Evolutionary conservation across 2,888 invertebrate species (phyloP).

Genomic region (Agriopis aurantiaria): DNA sequence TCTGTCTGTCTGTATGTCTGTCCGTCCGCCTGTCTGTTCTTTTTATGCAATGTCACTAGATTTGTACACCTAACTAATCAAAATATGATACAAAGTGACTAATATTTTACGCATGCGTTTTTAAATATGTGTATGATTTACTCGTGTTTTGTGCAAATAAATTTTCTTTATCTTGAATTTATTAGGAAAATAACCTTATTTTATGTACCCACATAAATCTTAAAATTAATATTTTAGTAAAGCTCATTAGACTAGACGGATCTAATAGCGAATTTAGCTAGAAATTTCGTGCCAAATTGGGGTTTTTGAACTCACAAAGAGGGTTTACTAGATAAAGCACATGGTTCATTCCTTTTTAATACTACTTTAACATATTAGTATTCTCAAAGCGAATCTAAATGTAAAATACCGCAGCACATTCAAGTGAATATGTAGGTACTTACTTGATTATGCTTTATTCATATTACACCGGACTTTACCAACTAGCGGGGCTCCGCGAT

Average conservation of each 20-base stretch:
- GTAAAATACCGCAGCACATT: background rate
- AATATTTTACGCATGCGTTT: too few relatives aligned
- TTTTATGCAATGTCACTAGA: too few relatives aligned
- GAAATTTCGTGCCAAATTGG: background rate
- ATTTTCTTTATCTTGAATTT: too few relatives aligned
- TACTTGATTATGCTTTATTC: background rate
- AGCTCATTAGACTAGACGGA: background rate
- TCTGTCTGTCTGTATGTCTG: too few relatives aligned
- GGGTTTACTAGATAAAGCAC: background rate
- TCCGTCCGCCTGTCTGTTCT: too few relatives aligned
- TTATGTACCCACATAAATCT: background rate
- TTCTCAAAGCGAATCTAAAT: slow-evolving; percentile 1
- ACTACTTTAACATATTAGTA: slow-evolving; percentile 11
- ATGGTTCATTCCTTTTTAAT: slow-evolving; percentile 2
- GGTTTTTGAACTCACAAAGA: slow-evolving; percentile 13
- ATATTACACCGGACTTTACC: background rate
- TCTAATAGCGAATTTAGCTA: background rate
- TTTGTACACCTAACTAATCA: too few relatives aligned
- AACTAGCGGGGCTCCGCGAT: background rate
- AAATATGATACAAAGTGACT: too few relatives aligned
- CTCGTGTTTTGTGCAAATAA: too few relatives aligned
- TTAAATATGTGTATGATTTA: too few relatives aligned
- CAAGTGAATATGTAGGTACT: background rate
- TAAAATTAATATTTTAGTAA: background rate
- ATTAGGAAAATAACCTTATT: background rate